Base-by-base conservation (phyloP, 30 jellyfish, hydroid and myxozoan genomes). In the Sanderia malayensis region DNA sequence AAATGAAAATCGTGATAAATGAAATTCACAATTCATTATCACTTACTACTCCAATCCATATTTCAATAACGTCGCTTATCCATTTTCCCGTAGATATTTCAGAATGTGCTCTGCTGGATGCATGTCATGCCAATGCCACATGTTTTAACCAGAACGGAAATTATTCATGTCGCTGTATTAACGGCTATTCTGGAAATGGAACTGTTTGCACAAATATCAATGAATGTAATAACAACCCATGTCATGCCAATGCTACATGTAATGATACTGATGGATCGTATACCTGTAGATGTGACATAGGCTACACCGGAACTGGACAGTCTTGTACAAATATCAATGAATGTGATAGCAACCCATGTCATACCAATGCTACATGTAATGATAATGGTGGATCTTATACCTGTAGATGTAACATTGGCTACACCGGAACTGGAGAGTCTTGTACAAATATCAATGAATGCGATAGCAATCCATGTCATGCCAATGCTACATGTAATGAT, bases 401-500 rank as follows among this genome's bases (percentile, higher is more conserved):
- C 19, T 80, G 92, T 20, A 31, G 84, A 0, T 80, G 92, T 19
- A 15, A 67, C 6, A 29, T 74, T 49, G 89, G 89, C 27, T 78
- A 78, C 13, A 13, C 52, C 13, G 10, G 6, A 47, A 76, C 89
- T 1, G 44, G n/a, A n/a, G n/a, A n/a, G n/a, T n/a, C n/a, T 53
- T 85, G 96, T 80, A 33, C 15, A 30, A 93, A 82, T 44, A 44
- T 69, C 59, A 55, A 58, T 37, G 85, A 73, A 49, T 73, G 85
- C 46, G 18, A 4, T 4, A 19, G 29, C 63, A 25, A 49, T 20
- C 2, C 64, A 9, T 49, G 64, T 20, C 23, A 49, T 49, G 64
- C 64, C 8, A 49, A 49, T 49, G 64, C 64, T 4, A 49, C 23
- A 9, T 49, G 64, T n/a, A 49, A 11, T 2, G n/a, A 49, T 20